Conservation (phyloP, 92 coral and sea anemone species). For the Porites cylindrica region DNA sequence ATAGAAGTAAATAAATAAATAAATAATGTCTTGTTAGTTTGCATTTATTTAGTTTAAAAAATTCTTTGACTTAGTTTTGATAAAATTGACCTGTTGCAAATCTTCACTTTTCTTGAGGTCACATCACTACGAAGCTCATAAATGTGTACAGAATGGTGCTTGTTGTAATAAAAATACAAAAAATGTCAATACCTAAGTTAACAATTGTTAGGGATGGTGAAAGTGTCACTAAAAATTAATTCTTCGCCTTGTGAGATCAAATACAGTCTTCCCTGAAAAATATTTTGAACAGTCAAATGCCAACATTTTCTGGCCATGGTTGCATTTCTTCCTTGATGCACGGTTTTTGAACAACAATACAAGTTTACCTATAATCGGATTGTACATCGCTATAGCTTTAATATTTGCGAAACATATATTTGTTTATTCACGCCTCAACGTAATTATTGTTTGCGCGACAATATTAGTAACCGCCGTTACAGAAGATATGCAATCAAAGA, state of each 20-base stretch:
- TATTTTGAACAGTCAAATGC: background rate
- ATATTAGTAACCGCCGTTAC: constrained; percentile 5
- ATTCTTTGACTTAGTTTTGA: no score
- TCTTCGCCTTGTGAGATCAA: no score
- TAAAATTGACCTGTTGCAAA: no score
- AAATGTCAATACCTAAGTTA: no score
- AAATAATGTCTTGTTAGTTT: no score
- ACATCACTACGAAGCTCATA: no score
- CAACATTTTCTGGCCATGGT: background rate
- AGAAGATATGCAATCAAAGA: background rate
- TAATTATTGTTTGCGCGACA: constrained; percentile 12
- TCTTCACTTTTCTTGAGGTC: no score
- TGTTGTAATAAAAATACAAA: background rate
- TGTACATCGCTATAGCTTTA: constrained; percentile 15
- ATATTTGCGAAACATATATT: constrained; percentile 16
- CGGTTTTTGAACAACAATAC: constrained; percentile 9
- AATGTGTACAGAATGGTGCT: no score
- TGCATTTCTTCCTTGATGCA: background rate
- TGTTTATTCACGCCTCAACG: background rate
- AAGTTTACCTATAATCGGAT: background rate
- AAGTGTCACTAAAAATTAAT: background rate
- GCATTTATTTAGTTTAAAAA: no score
- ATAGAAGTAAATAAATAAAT: no score
- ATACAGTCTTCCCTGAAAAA: background rate
- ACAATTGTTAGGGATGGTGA: no score